These are phyloP conservation scores for Aurelia coerulea DNA, from an alignment of 30 jellyfish, hydroid and myxozoan genomes.

Conservation along the genomic window DNA sequence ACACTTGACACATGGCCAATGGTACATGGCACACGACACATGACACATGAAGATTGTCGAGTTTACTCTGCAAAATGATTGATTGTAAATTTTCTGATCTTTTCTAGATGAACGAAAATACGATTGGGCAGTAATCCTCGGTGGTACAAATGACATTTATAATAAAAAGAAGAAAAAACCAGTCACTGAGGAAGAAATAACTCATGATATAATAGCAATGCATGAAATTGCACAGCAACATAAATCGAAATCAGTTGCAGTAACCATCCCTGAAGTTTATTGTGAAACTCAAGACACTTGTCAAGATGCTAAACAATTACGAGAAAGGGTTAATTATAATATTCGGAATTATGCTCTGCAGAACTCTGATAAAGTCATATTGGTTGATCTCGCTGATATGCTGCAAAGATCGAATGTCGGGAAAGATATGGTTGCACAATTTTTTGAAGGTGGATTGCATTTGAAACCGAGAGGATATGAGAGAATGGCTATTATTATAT, in stretches of 20 bases:
- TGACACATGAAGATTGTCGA: too few species aligned
- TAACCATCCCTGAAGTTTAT: slow-evolving; percentile 88
- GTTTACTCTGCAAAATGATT: too few species aligned
- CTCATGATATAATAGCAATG: slow-evolving; percentile 73
- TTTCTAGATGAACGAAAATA: slow-evolving; percentile 61
- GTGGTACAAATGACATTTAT: slow-evolving; percentile 96
- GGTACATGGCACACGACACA: too few species aligned
- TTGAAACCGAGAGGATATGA: slow-evolving; percentile 94
- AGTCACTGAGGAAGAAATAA: slow-evolving; percentile 65
- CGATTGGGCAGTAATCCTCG: slow-evolving; percentile 92
- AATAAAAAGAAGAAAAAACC: slow-evolving; percentile 76
- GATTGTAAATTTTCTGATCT: neutral
- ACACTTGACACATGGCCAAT: too few species aligned
- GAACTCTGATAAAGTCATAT: slow-evolving; percentile 69
- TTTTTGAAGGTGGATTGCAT: slow-evolving; percentile 97
- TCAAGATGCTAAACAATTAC: slow-evolving; percentile 85
- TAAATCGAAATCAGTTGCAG: slow-evolving; percentile 85
- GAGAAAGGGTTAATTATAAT: slow-evolving; percentile 83
- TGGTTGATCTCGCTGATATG: slow-evolving; percentile 90
- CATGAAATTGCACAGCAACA: slow-evolving; percentile 92
- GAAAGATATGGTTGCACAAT: slow-evolving; percentile 83
- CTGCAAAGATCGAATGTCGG: slow-evolving; percentile 72
- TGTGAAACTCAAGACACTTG: slow-evolving; percentile 91
- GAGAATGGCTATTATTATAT: slow-evolving; percentile 85
- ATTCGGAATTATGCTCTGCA: slow-evolving; percentile 73